These are phyloP conservation scores for Melipona quadrifasciata DNA, from an alignment of 1,140 invertebrate species.

Conservation along the genomic window DNA sequence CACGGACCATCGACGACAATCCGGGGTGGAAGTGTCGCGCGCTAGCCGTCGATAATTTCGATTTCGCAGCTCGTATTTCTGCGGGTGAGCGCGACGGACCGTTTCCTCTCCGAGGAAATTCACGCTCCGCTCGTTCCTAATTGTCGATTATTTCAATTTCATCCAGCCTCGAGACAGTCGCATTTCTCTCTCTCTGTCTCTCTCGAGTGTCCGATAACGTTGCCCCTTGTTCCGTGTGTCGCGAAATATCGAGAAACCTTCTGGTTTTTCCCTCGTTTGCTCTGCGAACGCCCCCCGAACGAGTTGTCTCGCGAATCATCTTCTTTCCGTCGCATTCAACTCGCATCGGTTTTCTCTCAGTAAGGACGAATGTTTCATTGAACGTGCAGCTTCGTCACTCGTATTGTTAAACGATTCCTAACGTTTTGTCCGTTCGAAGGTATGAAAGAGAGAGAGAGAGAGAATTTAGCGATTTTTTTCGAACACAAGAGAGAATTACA, in stretches of 20 bases:
- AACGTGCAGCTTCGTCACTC: background rate
- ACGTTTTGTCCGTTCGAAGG: background rate
- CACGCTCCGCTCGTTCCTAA: constrained; percentile 50
- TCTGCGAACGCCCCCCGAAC: background rate
- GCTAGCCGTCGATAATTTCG: background rate
- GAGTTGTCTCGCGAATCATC: background rate
- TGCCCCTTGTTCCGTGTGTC: background rate
- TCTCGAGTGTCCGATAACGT: background rate
- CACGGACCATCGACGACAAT: background rate
- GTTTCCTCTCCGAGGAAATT: constrained; percentile 41
- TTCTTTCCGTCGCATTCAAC: background rate
- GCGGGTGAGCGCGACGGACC: background rate
- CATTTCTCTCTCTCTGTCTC: background rate
- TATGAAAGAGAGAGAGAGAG: background rate
- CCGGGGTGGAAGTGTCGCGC: background rate
- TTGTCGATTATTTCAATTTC: constrained; percentile 66
- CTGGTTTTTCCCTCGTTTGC: background rate
- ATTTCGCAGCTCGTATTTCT: background rate
- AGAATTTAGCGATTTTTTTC: too few relatives aligned
- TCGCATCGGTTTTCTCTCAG: background rate
- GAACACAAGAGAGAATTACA: too few relatives aligned
- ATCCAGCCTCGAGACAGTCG: constrained; percentile 11
- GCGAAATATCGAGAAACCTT: background rate
- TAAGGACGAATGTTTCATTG: background rate
- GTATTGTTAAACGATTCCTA: constrained; percentile 2